Conservation (phyloP, 2,888 invertebrate genomes). For the Tanytarsus gracilentus region DNA sequence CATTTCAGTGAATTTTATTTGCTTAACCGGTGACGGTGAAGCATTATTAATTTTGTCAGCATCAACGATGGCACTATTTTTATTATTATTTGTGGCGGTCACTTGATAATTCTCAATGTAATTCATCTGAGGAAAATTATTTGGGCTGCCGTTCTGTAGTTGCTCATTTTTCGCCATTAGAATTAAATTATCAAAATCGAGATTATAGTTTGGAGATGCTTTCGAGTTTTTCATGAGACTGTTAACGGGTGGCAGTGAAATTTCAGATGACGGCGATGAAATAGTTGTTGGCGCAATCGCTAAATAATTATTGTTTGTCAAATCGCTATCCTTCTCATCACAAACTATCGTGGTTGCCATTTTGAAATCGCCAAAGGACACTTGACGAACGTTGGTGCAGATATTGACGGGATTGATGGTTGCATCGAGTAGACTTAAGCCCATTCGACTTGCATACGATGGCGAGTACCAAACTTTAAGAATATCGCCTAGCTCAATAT, state of each 20-base stretch:
- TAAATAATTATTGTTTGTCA: slow-evolving; percentile 8
- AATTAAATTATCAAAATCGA: slow-evolving; percentile 27
- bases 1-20: slow-evolving; percentile 22
- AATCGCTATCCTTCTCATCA: slow-evolving; percentile 18
- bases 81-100: neutral
- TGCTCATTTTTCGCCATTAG: slow-evolving; percentile 26
- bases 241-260: slow-evolving; percentile 30
- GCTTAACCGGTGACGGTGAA: slow-evolving; percentile 1
- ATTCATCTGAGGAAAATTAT: slow-evolving; percentile 1
- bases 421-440: slow-evolving; percentile 21
- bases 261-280: slow-evolving; percentile 25
- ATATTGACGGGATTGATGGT: slow-evolving; percentile 25
- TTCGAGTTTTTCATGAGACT: slow-evolving; percentile 29
- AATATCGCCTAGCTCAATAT: slow-evolving; percentile 31
- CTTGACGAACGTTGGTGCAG: slow-evolving; percentile 30
- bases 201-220: neutral
- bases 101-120: slow-evolving; percentile 16
- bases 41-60: slow-evolving; percentile 11
- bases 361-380: slow-evolving; percentile 29
- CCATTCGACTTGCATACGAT: slow-evolving; percentile 30
- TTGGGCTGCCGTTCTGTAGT: neutral
- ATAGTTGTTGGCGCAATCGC: slow-evolving; percentile 17
- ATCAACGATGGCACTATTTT: slow-evolving; percentile 8
- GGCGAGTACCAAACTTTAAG: slow-evolving; percentile 32
- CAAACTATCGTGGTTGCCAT: no score